phyloP scores from a whole-genome alignment of 1,140 invertebrate species.

The Philopotamus ludificatus region DNA sequence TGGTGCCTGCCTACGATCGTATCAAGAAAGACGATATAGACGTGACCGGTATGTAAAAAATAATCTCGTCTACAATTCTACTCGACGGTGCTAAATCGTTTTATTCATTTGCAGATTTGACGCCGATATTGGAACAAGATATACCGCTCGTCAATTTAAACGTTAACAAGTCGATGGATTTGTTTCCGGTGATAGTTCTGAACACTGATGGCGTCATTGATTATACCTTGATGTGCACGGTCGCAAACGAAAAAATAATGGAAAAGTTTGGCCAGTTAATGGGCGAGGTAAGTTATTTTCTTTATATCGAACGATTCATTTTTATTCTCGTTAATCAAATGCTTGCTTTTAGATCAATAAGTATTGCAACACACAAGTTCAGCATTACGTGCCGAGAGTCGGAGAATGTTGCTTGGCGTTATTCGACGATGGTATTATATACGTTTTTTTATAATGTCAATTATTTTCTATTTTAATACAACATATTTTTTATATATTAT shows the following conservation, averaged over 20 bases:
- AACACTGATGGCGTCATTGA: background rate
- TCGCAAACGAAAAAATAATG: background rate
- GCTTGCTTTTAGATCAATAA: slow-evolving; percentile 12
- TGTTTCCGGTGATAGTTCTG: background rate
- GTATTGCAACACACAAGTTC: slow-evolving; percentile 2
- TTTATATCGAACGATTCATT: background rate
- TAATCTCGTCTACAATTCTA: background rate
- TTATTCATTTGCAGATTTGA: background rate
- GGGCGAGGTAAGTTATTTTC: no score
- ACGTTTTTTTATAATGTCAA: background rate
- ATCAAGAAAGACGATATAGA: background rate
- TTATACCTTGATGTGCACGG: background rate
- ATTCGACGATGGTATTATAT: slow-evolving; percentile 5
- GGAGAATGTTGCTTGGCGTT: slow-evolving; percentile 4
- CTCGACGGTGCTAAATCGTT: background rate
- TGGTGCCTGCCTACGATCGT: background rate
- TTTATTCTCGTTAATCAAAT: background rate
- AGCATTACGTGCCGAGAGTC: slow-evolving; percentile 1
- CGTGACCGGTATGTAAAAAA: background rate
- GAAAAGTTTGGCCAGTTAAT: background rate
- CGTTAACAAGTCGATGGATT: background rate
- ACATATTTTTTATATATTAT: background rate
- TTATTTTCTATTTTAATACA: background rate
- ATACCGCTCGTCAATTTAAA: background rate
- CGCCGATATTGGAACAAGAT: background rate